Evolutionary conservation across 1,140 invertebrate genomes (phyloP), one percentile per base, ranked within the genome.

Genomic region (Thrips palmi): DNA sequence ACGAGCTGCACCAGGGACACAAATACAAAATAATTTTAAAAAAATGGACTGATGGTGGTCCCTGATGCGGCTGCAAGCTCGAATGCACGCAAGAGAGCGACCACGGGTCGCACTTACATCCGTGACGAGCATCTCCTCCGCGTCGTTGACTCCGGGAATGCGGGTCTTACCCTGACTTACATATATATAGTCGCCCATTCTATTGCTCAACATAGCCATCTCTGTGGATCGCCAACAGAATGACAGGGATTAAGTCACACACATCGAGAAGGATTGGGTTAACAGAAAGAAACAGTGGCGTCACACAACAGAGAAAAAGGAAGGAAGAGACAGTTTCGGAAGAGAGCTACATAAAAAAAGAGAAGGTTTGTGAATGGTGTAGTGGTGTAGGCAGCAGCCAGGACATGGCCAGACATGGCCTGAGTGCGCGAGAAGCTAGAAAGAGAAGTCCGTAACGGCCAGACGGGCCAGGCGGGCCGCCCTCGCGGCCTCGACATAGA

Each of bases 21-120:
- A n/a, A n/a, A n/a, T n/a, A n/a, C n/a, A n/a, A n/a, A n/a, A n/a
- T n/a, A n/a, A n/a, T n/a, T n/a, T n/a, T n/a, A n/a, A n/a, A n/a
- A n/a, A n/a, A n/a, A n/a, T n/a, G n/a, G n/a, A n/a, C n/a, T n/a
- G n/a, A n/a, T n/a, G n/a, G n/a, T n/a, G n/a, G n/a, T n/a, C n/a
- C n/a, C n/a, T n/a, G n/a, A n/a, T n/a, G n/a, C n/a, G n/a, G 24
- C 24, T 12, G 24, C 7, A 27, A 7, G 24, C 24, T 27, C 24
- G 24, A 27, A 8, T 27, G 24, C 24, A 27, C 7, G 24, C 24
- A 12, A 7, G 24, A 27, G 12, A 27, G n/a, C n/a, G n/a, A n/a
- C n/a, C n/a, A n/a, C n/a, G n/a, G n/a, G n/a, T n/a, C n/a, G 5
- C 15, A 85, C 85, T 84, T 82, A 92, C 87, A 67, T 96, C 85